Percentiles rank a stretch among this genome's conserved stretches.
Conservation (phyloP, 2,113 vertebrate genomes). For the Girardinichthys multiradiatus region DNA sequence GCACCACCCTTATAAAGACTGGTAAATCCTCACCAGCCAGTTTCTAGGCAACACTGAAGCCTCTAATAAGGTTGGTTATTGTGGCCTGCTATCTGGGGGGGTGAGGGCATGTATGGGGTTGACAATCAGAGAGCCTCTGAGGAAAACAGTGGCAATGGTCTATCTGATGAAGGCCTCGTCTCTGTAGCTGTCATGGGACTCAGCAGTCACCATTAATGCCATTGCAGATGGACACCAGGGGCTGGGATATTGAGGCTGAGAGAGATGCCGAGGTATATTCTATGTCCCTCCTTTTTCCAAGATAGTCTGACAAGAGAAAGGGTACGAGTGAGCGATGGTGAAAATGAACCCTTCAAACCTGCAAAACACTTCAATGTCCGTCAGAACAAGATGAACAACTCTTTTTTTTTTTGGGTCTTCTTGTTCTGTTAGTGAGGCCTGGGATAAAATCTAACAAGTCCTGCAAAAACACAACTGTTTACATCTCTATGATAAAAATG, state of each 20-base stretch:
- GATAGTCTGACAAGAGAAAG: neutral
- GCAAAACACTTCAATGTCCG: neutral
- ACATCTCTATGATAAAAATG: too few species aligned
- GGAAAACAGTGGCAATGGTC: neutral
- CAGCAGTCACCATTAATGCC: slow-evolving; percentile 10
- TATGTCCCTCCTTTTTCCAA: neutral
- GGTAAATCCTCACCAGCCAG: slow-evolving; percentile 68
- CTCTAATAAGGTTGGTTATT: slow-evolving; percentile 61
- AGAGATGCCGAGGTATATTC: neutral
- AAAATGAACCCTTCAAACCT: neutral
- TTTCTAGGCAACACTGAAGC: slow-evolving; percentile 80
- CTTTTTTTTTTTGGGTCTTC: neutral
- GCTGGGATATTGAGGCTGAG: neutral
- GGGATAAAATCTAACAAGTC: neutral
- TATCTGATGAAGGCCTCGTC: slow-evolving; percentile 30
- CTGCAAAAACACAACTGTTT: neutral
- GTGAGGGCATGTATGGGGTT: slow-evolving; percentile 22
- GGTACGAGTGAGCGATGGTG: neutral
- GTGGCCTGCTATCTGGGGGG: slow-evolving; percentile 33
- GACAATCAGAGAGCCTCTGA: slow-evolving; percentile 2
- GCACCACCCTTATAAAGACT: slow-evolving; percentile 49
- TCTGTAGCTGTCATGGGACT: slow-evolving; percentile 11
- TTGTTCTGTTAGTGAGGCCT: neutral
- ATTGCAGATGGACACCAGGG: neutral
- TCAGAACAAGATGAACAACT: neutral